Evolutionary conservation across 2,113 vertebrate species (phyloP).

Genomic region (Laticauda laticaudata): DNA sequence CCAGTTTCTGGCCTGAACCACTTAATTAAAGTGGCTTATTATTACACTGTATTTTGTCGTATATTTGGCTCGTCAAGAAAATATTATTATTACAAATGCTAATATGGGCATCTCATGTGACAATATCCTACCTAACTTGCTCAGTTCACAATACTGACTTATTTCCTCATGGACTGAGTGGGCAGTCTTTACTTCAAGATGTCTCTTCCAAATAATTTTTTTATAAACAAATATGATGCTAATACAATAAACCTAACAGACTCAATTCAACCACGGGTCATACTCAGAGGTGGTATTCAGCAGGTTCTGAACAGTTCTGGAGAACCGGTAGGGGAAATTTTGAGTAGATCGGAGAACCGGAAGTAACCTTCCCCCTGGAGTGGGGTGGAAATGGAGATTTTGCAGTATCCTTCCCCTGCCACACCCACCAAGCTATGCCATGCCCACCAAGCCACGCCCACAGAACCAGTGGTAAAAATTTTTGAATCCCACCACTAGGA

Average conservation of each 20-base stretch:
- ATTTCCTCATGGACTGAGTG: neutral
- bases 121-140: neutral
- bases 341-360: too few relatives aligned
- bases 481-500: too few relatives aligned
- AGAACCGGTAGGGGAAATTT: too few relatives aligned
- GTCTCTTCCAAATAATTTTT: neutral
- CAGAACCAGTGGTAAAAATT: too few relatives aligned
- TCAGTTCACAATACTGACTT: neutral
- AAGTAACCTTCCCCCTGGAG: too few relatives aligned
- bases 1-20: neutral
- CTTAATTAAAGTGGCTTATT: neutral
- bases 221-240: neutral
- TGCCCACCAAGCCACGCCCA: too few relatives aligned
- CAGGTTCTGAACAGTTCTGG: too few relatives aligned
- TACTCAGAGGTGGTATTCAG: too few relatives aligned
- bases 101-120: neutral
- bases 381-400: too few relatives aligned
- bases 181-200: neutral
- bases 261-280: neutral
- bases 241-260: neutral
- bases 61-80: neutral
- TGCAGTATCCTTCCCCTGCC: too few relatives aligned
- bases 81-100: neutral
- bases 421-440: too few relatives aligned
- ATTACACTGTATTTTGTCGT: neutral